Percentiles rank a stretch among this genome's conserved stretches.
These are phyloP conservation scores for Mesochorus sp. DNA, from an alignment of 2,888 invertebrate genomes.

Conservation along the genomic window DNA sequence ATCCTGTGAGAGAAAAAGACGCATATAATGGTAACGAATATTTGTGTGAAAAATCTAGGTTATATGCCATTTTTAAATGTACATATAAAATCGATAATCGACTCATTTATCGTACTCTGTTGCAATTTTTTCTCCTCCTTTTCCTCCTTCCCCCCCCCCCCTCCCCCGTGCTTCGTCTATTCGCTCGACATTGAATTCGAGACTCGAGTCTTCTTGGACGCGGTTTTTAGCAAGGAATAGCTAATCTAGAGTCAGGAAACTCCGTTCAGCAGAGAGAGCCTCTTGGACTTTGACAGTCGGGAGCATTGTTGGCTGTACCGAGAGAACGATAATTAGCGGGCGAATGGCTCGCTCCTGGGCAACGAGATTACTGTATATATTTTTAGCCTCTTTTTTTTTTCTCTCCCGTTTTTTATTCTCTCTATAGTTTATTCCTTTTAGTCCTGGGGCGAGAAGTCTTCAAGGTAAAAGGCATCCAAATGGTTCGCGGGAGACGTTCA, in stretches of 20 bases:
- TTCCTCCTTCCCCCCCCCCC: not conserved
- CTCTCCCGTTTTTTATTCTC: too few species aligned
- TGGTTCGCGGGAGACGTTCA: slow-evolving; percentile 48
- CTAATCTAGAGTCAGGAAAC: slow-evolving; percentile 67
- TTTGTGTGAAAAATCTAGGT: too few species aligned
- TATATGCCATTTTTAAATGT: too few species aligned
- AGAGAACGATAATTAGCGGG: slow-evolving; percentile 70
- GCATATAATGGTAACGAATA: too few species aligned
- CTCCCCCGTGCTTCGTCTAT: not conserved
- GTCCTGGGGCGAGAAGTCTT: slow-evolving; percentile 33
- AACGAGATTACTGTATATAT: slow-evolving; percentile 11
- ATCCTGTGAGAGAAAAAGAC: not conserved
- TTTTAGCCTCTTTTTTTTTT: not conserved
- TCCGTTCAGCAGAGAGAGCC: not conserved
- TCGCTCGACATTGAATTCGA: slow-evolving; percentile 8
- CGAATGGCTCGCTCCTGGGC: slow-evolving; percentile 24
- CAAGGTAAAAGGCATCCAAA: slow-evolving; percentile 48
- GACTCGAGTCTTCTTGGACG: slow-evolving; percentile 39
- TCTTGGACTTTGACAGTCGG: slow-evolving; percentile 69
- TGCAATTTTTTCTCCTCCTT: not conserved
- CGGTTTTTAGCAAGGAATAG: slow-evolving; percentile 69
- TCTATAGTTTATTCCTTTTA: not conserved
- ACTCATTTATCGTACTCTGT: too few species aligned
- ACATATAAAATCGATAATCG: too few species aligned
- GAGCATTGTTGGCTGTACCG: slow-evolving; percentile 69